phyloP scores from a whole-genome alignment of 2,113 vertebrate genomes.

The Triplophysa tibetana region DNA sequence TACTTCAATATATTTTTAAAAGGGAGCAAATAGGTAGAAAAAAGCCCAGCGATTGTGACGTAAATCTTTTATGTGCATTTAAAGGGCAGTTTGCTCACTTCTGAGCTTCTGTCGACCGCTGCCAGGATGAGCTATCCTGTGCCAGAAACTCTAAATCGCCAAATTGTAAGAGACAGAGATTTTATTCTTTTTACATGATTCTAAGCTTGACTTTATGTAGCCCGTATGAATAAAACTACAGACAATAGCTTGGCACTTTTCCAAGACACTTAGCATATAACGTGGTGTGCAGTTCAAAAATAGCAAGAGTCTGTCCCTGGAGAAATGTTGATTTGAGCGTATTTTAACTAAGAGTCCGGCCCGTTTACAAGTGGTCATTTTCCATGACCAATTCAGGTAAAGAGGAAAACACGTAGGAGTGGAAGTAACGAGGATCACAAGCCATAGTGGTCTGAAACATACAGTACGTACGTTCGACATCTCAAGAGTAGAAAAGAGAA shows the following conservation, averaged over 20 bases:
- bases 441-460: neutral
- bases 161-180: conserved; percentile 14
- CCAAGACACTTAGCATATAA: conserved; percentile 23
- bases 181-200: conserved; percentile 11
- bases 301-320: neutral
- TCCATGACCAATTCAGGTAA: neutral
- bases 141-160: conserved; percentile 34
- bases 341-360: neutral
- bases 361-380: conserved; percentile 17
- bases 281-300: conserved; percentile 5
- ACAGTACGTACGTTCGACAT: neutral
- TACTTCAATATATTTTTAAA: conserved; percentile 60
- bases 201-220: conserved; percentile 7
- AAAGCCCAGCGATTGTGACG: conserved; percentile 60
- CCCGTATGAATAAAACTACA: conserved; percentile 16
- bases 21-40: conserved; percentile 56
- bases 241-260: conserved; percentile 19
- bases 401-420: neutral
- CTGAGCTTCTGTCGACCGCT: conserved; percentile 58
- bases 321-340: neutral
- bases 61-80: conserved; percentile 65
- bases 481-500: neutral
- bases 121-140: conserved; percentile 57
- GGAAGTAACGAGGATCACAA: neutral
- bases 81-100: conserved; percentile 71